Conservation (phyloP, 1,140 invertebrate species). For the Hirudo medicinalis region DNA sequence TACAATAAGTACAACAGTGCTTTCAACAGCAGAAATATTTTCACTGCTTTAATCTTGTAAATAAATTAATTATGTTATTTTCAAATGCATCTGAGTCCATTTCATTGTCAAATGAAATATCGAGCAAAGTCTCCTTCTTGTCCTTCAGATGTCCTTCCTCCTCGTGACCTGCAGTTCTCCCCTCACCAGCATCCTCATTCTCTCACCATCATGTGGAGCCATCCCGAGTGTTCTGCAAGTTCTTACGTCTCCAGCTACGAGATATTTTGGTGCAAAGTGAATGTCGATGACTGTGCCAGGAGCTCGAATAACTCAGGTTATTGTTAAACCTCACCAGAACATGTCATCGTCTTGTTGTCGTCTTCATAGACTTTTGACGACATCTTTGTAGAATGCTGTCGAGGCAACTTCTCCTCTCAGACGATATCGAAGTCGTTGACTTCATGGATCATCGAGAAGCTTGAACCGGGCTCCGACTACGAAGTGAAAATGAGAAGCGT, state of each 20-base stretch:
- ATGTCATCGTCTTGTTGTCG: neutral
- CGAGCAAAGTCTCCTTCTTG: neutral
- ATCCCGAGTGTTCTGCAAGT: neutral
- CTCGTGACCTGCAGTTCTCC: neutral
- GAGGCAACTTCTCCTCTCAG: no score
- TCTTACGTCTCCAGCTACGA: neutral
- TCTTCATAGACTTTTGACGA: no score
- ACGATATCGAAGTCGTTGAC: no score
- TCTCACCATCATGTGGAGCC: neutral
- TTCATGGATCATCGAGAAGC: neutral
- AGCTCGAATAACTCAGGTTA: neutral
- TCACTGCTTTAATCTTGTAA: no score
- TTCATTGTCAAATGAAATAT: no score
- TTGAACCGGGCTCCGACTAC: neutral
- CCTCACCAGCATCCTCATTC: neutral
- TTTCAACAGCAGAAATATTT: no score
- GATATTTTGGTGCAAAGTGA: neutral
- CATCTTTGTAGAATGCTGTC: no score
- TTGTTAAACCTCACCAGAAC: no score
- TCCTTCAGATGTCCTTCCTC: neutral
- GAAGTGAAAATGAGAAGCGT: neutral
- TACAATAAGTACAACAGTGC: no score
- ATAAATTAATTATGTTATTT: no score
- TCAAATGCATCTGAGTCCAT: no score
- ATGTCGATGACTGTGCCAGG: neutral